Percentiles rank a stretch among this genome's conserved stretches.
These are phyloP conservation scores for Protobothrops flavoviridis DNA, from an alignment of 2,113 vertebrate species.

Conservation along the genomic window DNA sequence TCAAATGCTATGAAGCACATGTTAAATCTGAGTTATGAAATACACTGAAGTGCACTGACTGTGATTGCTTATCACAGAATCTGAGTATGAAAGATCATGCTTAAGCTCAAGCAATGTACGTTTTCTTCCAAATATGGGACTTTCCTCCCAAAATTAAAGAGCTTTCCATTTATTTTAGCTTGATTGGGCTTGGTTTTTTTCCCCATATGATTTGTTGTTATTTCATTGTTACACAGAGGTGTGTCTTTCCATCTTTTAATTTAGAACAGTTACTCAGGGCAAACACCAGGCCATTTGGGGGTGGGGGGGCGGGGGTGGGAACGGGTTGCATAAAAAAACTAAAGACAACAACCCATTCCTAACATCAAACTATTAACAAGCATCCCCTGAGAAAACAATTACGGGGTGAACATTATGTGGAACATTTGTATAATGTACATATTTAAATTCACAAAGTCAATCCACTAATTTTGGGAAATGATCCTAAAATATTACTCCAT, in stretches of 20 bases:
- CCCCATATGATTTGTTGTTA: constrained; percentile 7
- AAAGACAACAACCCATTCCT: constrained; percentile 43
- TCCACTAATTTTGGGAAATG: constrained; percentile 41
- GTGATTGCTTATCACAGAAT: constrained; percentile 4
- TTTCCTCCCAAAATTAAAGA: background rate
- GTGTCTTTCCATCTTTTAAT: constrained; percentile 28
- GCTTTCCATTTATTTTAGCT: constrained; percentile 4
- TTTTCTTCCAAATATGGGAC: background rate
- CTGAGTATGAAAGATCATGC: constrained; percentile 7
- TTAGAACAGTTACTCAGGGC: constrained; percentile 10
- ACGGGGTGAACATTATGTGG: constrained; percentile 48
- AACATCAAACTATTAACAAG: constrained; percentile 52
- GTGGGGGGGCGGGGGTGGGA: background rate
- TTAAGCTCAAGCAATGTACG: background rate
- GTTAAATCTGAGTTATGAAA: constrained; percentile 35
- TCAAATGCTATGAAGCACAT: constrained; percentile 46
- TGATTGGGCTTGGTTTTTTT: background rate
- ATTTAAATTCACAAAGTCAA: constrained; percentile 6
- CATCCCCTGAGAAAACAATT: constrained; percentile 68
- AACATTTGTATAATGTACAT: constrained; percentile 33
- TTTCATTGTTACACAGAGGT: constrained; percentile 28
- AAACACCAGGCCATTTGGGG: constrained; percentile 45
- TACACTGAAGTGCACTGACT: constrained; percentile 48
- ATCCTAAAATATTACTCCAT: constrained; percentile 33
- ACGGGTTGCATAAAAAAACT: constrained; percentile 29